Percentiles rank a stretch among this genome's conserved stretches.
These are phyloP conservation scores for Leptopilina clavipes DNA, from an alignment of 1,140 invertebrate genomes.

Conservation along the genomic window DNA sequence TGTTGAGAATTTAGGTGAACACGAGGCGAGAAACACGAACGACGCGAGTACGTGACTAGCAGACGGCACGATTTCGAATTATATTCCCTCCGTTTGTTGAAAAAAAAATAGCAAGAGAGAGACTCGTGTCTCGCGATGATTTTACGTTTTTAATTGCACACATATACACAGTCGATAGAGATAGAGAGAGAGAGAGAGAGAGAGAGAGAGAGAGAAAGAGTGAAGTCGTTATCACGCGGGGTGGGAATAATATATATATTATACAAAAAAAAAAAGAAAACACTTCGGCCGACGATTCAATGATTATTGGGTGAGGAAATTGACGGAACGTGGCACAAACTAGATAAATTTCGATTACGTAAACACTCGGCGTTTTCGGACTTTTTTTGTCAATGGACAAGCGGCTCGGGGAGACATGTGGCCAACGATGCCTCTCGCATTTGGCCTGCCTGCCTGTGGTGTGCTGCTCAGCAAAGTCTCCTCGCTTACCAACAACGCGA, in stretches of 20 bases:
- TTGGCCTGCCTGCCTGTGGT: conserved; percentile 47
- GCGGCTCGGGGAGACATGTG: conserved; percentile 61
- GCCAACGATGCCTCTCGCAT: conserved; percentile 55
- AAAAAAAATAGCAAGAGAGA: background rate
- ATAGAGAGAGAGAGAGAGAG: too few relatives aligned
- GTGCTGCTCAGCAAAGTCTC: conserved; percentile 44
- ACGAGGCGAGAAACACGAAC: conserved; percentile 37
- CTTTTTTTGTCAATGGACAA: conserved; percentile 53
- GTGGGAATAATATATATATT: too few relatives aligned
- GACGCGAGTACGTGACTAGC: conserved; percentile 36
- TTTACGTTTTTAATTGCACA: too few relatives aligned
- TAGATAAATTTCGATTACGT: conserved; percentile 56
- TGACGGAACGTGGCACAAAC: background rate
- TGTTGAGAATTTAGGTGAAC: conserved; percentile 26
- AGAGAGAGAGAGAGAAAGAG: too few relatives aligned
- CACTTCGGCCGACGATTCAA: too few relatives aligned
- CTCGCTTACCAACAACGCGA: conserved; percentile 52
- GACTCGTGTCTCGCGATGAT: background rate
- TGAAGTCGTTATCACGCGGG: too few relatives aligned
- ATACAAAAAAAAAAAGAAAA: too few relatives aligned
- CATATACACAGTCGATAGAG: too few relatives aligned
- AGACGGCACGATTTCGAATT: background rate
- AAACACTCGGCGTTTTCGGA: conserved; percentile 62
- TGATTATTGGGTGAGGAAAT: background rate
- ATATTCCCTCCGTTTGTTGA: background rate